Conservation (phyloP, 30 jellyfish, hydroid and myxozoan genomes). For the Hydractinia symbiolongicarpus region DNA sequence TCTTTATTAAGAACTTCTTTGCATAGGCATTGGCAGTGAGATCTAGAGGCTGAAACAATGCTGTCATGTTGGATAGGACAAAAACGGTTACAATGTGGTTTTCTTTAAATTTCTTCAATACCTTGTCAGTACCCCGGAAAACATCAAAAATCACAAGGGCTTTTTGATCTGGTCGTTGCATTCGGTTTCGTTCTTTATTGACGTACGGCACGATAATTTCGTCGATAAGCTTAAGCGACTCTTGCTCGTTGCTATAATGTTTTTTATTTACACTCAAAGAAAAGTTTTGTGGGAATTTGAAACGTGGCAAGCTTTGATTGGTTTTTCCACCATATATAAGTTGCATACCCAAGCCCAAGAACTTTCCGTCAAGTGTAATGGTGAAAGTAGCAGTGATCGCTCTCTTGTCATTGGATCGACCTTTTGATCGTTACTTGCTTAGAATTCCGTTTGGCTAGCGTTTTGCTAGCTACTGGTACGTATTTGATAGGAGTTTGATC, state of each 20-base stretch:
- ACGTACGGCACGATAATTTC: constrained; percentile 22
- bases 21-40: constrained; percentile 9
- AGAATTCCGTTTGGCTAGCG: constrained; percentile 3
- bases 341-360: constrained; percentile 5
- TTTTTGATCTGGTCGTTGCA: too few species aligned
- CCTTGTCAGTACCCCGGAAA: too few species aligned
- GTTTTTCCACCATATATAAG: constrained; percentile 23
- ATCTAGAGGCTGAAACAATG: too few species aligned
- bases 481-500: constrained; percentile 16
- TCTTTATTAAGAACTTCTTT: constrained; percentile 1
- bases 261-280: constrained; percentile 13
- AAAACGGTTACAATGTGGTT: too few species aligned
- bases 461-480: not conserved
- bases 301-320: constrained; percentile 1
- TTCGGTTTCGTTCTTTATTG: not conserved
- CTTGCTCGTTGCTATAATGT: constrained; percentile 26
- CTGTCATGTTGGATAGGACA: too few species aligned
- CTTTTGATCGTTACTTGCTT: constrained; percentile 19
- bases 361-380: not conserved
- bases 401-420: constrained; percentile 10
- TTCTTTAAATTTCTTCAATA: too few species aligned
- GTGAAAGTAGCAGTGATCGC: constrained; percentile 27
- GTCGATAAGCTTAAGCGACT: constrained; percentile 15
- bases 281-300: constrained; percentile 6
- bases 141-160: too few species aligned